Base-by-base conservation (phyloP, 2,888 invertebrate species). In the Caenorhabditis sp. region DNA sequence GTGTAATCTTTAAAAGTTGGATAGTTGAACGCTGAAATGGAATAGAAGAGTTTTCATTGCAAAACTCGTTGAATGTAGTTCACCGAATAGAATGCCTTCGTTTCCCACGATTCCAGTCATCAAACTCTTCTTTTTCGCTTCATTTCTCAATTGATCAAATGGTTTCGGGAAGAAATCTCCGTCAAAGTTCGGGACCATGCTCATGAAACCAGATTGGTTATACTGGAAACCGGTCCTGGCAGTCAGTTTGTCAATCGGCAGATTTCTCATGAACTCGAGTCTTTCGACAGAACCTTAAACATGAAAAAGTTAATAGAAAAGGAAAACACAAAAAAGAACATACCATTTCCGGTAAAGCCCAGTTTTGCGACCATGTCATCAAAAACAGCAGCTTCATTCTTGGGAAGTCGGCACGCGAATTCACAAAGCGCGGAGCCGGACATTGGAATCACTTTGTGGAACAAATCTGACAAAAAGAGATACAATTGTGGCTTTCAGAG, bases 401-500 rank as follows among this genome's bases (percentile, higher is more conserved):
- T 41, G 5, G 52, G 37, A 8, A 68, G 71, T 55, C 80, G 41
- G 32, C 76, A 52, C 1, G 78, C 81, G 22, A 79, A 83, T n/a
- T 75, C 74, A 50, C 77, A 77, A 48, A 66, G 66, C 0, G 76
- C 81, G 27, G 59, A 56, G 2, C 85, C 85, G 13, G 78, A 80
- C 83, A 85, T 83, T 15, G 79, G 77, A n/a, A 83, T 79, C 11
- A 83, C 63, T 45, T 79, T 76, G 22, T 80, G 77, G 58, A 85
- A 85, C 1, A 84, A 68, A 46, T 83, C 83, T n/a, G n/a, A n/a
- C n/a, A n/a, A n/a, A n/a, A n/a, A n/a, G n/a, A n/a, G n/a, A n/a
- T n/a, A n/a, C n/a, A n/a, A n/a, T n/a, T n/a, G n/a, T n/a, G n/a
- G n/a, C n/a, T n/a, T n/a, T n/a, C n/a, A n/a, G n/a, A n/a, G n/a